Conservation (phyloP, 2,797 vertebrate species). For the Takifugu ocellatus region DNA sequence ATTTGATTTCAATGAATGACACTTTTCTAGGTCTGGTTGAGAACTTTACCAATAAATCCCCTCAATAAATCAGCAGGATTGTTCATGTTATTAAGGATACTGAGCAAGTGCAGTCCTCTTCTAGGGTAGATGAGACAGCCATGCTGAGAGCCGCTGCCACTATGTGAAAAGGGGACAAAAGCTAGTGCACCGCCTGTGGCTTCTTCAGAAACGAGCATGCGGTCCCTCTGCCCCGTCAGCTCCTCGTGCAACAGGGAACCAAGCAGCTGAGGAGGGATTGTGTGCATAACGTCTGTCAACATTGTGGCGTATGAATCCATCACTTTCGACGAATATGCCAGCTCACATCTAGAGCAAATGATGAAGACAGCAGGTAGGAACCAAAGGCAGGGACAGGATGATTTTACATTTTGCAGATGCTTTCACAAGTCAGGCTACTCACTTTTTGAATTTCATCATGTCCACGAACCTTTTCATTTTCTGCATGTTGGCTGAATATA, state of each 20-base stretch:
- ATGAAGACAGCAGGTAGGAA: not conserved
- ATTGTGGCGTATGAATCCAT: conserved; percentile 31
- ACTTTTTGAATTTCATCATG: conserved; percentile 42
- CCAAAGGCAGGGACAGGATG: accelerated
- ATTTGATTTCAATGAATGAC: not conserved
- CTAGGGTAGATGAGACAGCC: conserved; percentile 75
- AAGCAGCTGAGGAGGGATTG: conserved; percentile 63
- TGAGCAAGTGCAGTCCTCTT: conserved; percentile 67
- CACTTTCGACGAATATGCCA: accelerated
- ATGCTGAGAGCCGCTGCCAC: accelerated
- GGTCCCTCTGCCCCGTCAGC: conserved; percentile 70
- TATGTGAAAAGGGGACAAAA: conserved; percentile 50
- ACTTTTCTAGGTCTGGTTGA: not conserved
- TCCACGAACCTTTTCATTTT: conserved; percentile 26
- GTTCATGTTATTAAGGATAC: conserved; percentile 75
- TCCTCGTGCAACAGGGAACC: conserved; percentile 80
- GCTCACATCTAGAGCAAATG: conserved; percentile 47
- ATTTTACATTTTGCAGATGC: not conserved
- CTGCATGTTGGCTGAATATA: conserved; percentile 7
- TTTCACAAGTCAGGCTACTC: conserved; percentile 23
- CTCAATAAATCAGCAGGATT: too few relatives aligned
- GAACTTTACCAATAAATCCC: too few relatives aligned
- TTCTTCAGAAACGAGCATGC: conserved; percentile 68
- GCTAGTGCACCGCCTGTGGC: conserved; percentile 77
- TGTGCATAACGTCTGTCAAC: conserved; percentile 59